Percentiles rank a stretch among this genome's conserved stretches.
These are phyloP conservation scores for Drosophila tripunctata DNA, from an alignment of 2,888 invertebrate species.

Conservation along the genomic window DNA sequence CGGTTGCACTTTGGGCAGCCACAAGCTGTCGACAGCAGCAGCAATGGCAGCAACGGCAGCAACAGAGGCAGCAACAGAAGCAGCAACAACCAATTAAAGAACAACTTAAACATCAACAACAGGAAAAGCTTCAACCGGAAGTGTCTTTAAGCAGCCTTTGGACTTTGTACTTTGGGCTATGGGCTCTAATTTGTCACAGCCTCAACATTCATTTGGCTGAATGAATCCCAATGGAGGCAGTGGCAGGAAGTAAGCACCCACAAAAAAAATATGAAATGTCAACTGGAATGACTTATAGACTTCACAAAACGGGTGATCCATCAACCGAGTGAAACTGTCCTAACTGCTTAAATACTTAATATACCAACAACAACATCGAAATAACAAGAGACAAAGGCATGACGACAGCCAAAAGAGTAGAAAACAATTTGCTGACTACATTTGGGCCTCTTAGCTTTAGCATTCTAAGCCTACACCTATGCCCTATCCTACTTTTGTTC, in stretches of 20 bases:
- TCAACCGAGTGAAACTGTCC: conserved; percentile 51
- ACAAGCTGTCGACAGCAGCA: conserved; percentile 50
- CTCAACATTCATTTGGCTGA: conserved; percentile 28
- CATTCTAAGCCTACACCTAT: not conserved
- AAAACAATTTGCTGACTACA: conserved; percentile 71
- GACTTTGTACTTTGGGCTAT: not conserved
- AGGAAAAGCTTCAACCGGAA: conserved; percentile 2
- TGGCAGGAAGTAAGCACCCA: not conserved
- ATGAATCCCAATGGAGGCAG: not conserved
- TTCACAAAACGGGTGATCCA: conserved; percentile 44
- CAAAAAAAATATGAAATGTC: conserved; percentile 59
- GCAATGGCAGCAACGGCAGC: conserved; percentile 12
- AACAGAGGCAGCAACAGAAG: too few relatives aligned
- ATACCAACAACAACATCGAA: conserved; percentile 40
- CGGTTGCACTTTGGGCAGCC: conserved; percentile 43
- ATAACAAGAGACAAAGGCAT: conserved; percentile 40
- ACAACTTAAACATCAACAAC: conserved; percentile 32
- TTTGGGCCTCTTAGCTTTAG: conserved; percentile 32
- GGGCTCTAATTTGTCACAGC: conserved; percentile 47
- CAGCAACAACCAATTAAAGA: conserved; percentile 44
- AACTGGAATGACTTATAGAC: conserved; percentile 66
- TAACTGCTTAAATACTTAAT: conserved; percentile 74
- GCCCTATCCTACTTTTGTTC: not conserved
- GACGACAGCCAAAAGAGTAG: conserved; percentile 49
- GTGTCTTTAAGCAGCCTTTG: conserved; percentile 23